Conservation (phyloP, 1,140 invertebrate genomes). For the Bombus impatiens region DNA sequence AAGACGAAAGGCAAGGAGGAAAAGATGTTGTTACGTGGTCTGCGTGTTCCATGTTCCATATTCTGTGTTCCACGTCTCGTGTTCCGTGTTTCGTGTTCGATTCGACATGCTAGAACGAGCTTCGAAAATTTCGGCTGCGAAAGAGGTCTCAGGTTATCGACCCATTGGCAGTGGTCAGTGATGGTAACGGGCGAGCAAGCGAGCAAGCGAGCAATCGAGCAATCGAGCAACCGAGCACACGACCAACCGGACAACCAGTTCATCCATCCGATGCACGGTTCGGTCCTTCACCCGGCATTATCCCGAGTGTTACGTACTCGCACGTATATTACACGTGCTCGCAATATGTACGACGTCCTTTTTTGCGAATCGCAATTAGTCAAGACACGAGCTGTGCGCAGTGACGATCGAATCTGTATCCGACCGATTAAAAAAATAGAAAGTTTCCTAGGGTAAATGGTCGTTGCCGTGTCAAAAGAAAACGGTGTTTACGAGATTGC, state of each 20-base stretch:
- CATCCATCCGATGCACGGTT: slow-evolving; percentile 64
- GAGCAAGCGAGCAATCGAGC: slow-evolving; percentile 69
- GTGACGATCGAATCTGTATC: not conserved
- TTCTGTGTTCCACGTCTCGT: not conserved
- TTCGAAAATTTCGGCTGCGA: slow-evolving; percentile 73
- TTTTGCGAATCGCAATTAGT: slow-evolving; percentile 11
- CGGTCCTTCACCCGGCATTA: slow-evolving; percentile 76
- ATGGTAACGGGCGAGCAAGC: slow-evolving; percentile 77
- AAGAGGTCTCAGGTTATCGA: slow-evolving; percentile 74
- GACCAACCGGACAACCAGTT: slow-evolving; percentile 72
- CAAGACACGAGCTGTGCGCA: not conserved
- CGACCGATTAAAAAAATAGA: not conserved
- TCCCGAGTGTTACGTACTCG: slow-evolving; percentile 63
- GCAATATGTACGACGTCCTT: slow-evolving; percentile 57
- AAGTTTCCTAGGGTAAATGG: not conserved
- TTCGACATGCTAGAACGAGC: slow-evolving; percentile 26
- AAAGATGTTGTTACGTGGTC: slow-evolving; percentile 1
- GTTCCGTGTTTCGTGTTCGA: not conserved
- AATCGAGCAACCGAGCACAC: slow-evolving; percentile 47
- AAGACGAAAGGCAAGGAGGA: not conserved
- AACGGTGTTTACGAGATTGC: too few relatives aligned
- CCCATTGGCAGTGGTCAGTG: slow-evolving; percentile 81
- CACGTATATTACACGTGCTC: slow-evolving; percentile 70
- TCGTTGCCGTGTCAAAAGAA: not conserved
- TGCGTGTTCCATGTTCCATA: not conserved